A percentile compares a stretch with the other conserved stretches of the same genome.
phyloP scores from a whole-genome alignment of 2,113 vertebrate genomes.

The Ascaphus truei region DNA sequence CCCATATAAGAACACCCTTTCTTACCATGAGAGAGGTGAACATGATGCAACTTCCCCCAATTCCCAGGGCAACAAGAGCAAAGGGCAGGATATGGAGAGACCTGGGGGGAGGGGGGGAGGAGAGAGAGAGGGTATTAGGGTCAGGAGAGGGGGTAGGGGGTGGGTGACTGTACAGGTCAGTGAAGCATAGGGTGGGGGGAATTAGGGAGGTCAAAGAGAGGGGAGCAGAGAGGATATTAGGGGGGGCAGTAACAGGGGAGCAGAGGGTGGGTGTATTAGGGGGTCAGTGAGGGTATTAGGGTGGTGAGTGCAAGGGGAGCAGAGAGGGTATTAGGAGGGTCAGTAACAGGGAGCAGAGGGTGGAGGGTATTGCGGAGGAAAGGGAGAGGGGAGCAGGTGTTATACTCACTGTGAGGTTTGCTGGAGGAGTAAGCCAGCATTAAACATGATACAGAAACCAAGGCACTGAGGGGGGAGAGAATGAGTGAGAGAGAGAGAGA shows the following conservation, averaged over 20 bases:
- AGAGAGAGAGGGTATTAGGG: background rate
- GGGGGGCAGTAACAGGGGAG: background rate
- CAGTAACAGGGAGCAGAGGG: background rate
- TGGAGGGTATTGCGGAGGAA: background rate
- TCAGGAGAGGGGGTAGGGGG: background rate
- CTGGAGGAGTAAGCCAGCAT: background rate
- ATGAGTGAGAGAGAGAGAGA: too few species aligned
- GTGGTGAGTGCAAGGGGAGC: background rate
- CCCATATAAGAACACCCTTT: background rate
- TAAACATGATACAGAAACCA: background rate
- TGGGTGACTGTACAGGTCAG: background rate
- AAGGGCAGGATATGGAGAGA: background rate
- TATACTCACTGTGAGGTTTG: background rate
- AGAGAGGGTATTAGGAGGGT: background rate
- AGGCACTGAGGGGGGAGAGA: background rate
- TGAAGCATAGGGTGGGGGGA: background rate
- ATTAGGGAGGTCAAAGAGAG: background rate
- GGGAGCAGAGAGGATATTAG: too few species aligned
- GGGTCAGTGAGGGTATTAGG: background rate
- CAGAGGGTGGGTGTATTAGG: background rate
- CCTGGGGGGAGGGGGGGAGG: background rate
- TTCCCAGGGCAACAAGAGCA: background rate
- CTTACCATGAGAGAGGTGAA: conserved; percentile 20
- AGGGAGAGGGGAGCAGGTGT: too few species aligned
- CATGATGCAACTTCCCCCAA: conserved; percentile 7